These are phyloP conservation scores for Eucera pruinosa DNA, from an alignment of 2,888 invertebrate genomes.

Conservation along the genomic window DNA sequence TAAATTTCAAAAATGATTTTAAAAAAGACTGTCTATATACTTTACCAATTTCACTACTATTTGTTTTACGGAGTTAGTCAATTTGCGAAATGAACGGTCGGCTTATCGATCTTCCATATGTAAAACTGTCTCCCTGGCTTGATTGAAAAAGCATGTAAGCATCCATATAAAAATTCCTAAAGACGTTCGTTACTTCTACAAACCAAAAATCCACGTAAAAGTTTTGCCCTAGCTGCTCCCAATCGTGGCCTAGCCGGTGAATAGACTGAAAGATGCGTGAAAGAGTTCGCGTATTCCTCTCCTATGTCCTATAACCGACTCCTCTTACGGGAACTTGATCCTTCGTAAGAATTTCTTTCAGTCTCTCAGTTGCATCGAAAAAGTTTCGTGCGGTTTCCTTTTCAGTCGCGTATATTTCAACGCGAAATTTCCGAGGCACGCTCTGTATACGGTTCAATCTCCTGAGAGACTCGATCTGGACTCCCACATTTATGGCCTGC, in stretches of 20 bases:
- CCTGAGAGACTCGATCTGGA: constrained; percentile 26
- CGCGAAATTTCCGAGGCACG: constrained; percentile 23
- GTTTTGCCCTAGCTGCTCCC: background rate
- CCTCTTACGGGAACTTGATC: constrained; percentile 25
- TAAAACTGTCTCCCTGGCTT: too few relatives aligned
- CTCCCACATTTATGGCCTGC: too few relatives aligned
- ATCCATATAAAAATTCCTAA: too few relatives aligned
- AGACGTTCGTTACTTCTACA: background rate
- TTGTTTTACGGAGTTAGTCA: too few relatives aligned
- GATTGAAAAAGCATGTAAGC: too few relatives aligned
- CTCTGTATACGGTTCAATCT: constrained; percentile 34
- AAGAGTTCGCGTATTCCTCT: constrained; percentile 22
- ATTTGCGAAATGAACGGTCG: too few relatives aligned
- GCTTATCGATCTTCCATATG: too few relatives aligned
- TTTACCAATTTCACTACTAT: too few relatives aligned
- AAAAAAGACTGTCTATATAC: too few relatives aligned
- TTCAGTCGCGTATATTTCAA: constrained; percentile 25
- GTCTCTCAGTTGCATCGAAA: background rate
- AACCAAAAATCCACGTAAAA: background rate
- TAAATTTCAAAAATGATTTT: too few relatives aligned
- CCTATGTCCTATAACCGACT: constrained; percentile 22
- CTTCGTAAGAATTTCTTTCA: constrained; percentile 38
- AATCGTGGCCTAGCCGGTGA: background rate
- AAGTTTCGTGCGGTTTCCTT: constrained; percentile 41
- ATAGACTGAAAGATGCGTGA: constrained; percentile 1